Evolutionary conservation across 2,888 invertebrate genomes (phyloP), one percentile per base, ranked within the genome.

Genomic region (Odontocerum albicorne): DNA sequence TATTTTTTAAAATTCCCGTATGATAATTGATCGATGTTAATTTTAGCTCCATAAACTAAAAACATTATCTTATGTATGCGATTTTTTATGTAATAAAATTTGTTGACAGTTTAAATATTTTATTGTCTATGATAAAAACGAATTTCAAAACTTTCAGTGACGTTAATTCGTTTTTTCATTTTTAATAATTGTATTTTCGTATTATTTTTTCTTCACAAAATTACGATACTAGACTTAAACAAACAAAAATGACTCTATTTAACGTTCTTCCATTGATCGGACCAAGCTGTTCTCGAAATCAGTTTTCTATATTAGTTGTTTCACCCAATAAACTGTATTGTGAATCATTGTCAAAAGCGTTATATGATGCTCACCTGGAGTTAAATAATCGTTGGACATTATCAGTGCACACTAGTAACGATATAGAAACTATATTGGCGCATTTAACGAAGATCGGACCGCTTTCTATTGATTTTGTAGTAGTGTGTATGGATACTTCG

Each of bases 181-280:
- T n/a, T n/a, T n/a, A n/a, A n/a, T n/a, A n/a, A n/a, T n/a, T n/a
- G n/a, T n/a, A n/a, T n/a, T n/a, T n/a, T n/a, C n/a, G n/a, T n/a
- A n/a, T n/a, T n/a, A n/a, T n/a, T n/a, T n/a, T n/a, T n/a, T n/a
- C n/a, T n/a, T n/a, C n/a, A n/a, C n/a, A n/a, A n/a, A n/a, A n/a
- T n/a, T n/a, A n/a, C n/a, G n/a, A n/a, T n/a, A n/a, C n/a, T n/a
- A n/a, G n/a, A n/a, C n/a, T n/a, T n/a, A n/a, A n/a, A n/a, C n/a
- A n/a, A n/a, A n/a, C n/a, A n/a, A n/a, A n/a, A 45, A 36, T 36
- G 36, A 22, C 4, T 17, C 4, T 27, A 13, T 42, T 21, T 12
- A 35, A 54, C 3, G 66, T 72, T 33, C 72, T 69, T 1, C 75
- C 75, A 1, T 77, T 77, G 77, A 66, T 75, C 40, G 75, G 75